Base-by-base conservation (phyloP, 2,888 invertebrate genomes). In the Tetheella fluctuosa region DNA sequence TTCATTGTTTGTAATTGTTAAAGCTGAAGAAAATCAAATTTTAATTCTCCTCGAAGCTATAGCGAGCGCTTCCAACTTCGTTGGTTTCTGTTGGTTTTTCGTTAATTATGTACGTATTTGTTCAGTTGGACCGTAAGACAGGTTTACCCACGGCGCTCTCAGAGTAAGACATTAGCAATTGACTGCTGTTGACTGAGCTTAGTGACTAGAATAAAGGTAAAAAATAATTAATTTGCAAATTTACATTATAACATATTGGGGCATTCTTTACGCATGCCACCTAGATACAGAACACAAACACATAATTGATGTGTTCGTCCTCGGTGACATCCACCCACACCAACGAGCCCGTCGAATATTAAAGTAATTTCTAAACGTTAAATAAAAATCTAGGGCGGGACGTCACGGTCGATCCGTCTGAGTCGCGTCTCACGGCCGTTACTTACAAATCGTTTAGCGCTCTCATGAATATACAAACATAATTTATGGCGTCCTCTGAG, bases 61-160 rank as follows among this genome's bases (percentile, higher is more conserved):
- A 42, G 48, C 10, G 48, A 48, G 48, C 48, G 39, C 39, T n/a
- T n/a, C 10, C 17, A 48, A 48, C 48, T 48, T 48, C 2, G 17
- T 10, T 48, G 48, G 20, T 10, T 48, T 20, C 20, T 48, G 48
- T 48, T 48, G 48, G 20, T 48, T 20, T 20, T 48, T 48, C 48
- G 15, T 48, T 48, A 48, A 48, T 48, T 48, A 48, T 48, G 48
- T 48, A 48, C 20, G 20, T 20, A 48, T 48, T 48, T 48, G 48
- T 48, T 48, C 48, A 48, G 48, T 20, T 48, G 48, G 20, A 20
- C 48, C 20, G 20, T 20, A 20, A 48, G 20, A 48, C 20, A 20
- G 20, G n/a, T 20, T n/a, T 15, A 15, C 20, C n/a, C 7, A 8
- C n/a, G 20, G 10, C 48, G 48, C 48, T 48, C 5, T n/a, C 42